A percentile compares a stretch with the other conserved stretches of the same genome.
phyloP scores from a whole-genome alignment of 2,888 invertebrate species.

The Ormyrus nitidulus region DNA sequence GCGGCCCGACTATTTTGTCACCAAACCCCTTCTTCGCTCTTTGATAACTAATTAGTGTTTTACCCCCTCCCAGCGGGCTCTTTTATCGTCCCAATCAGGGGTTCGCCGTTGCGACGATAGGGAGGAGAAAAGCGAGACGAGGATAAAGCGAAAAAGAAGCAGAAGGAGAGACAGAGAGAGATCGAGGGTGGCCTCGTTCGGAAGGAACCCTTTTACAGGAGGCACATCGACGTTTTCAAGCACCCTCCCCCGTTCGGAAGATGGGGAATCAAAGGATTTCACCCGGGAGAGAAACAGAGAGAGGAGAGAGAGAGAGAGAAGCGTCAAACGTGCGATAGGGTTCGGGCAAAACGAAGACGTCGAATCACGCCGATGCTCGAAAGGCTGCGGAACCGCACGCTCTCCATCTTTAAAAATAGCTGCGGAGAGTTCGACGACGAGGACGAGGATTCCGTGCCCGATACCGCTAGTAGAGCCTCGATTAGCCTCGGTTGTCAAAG shows the following conservation, averaged over 20 bases:
- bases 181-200: constrained; percentile 50
- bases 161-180: constrained; percentile 55
- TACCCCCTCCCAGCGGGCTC: constrained; percentile 69
- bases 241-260: constrained; percentile 64
- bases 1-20: constrained; percentile 71
- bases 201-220: constrained; percentile 68
- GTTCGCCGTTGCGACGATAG: constrained; percentile 59
- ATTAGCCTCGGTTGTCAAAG: constrained; percentile 49
- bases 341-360: constrained; percentile 46
- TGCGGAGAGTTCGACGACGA: constrained; percentile 48
- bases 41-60: constrained; percentile 81
- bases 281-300: constrained; percentile 4
- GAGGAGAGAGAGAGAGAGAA: constrained; percentile 55
- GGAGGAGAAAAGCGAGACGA: constrained; percentile 33
- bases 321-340: constrained; percentile 69
- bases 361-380: constrained; percentile 30
- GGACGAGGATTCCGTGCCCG: constrained; percentile 48
- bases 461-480: constrained; percentile 45
- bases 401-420: constrained; percentile 54
- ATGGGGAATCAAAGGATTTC: constrained; percentile 75
- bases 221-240: constrained; percentile 69
- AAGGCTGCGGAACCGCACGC: constrained; percentile 31
- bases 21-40: constrained; percentile 76
- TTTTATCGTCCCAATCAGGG: constrained; percentile 74
- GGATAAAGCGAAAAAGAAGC: constrained; percentile 38